These are phyloP conservation scores for Bombus ignitus DNA, from an alignment of 1,140 invertebrate genomes.

Conservation along the genomic window DNA sequence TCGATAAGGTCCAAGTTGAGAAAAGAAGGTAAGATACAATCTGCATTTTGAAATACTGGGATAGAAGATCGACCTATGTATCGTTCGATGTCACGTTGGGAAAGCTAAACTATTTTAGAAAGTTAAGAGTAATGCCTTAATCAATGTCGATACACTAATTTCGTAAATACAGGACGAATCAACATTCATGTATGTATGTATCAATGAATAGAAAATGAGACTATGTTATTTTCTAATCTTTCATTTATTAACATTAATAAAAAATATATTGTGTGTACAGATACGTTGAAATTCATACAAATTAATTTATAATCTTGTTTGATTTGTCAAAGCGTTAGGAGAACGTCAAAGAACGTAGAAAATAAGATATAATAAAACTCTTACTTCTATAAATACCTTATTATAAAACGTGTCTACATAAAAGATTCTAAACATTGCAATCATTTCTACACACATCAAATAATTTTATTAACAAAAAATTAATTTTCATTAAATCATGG, in stretches of 20 bases:
- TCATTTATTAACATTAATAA: neutral
- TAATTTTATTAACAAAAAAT: neutral
- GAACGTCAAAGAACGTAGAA: neutral
- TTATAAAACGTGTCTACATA: too few relatives aligned
- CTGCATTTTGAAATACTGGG: neutral
- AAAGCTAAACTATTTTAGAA: constrained; percentile 29
- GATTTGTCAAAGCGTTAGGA: neutral
- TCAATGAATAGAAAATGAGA: neutral
- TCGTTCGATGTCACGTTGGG: neutral
- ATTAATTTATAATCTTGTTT: neutral
- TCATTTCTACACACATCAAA: too few relatives aligned
- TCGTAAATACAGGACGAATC: neutral
- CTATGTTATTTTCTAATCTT: neutral
- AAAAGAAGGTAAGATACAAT: neutral
- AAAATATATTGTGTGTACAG: neutral
- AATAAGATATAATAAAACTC: neutral
- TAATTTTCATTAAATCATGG: too few relatives aligned
- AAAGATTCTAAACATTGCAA: too few relatives aligned
- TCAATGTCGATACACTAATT: neutral
- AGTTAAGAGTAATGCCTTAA: neutral
- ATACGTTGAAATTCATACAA: neutral
- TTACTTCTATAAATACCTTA: too few relatives aligned
- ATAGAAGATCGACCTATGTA: neutral
- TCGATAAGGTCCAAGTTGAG: neutral
- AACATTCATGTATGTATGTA: neutral